Evolutionary conservation across 2,888 invertebrate species (phyloP).

Genomic region (Lochmaea crataegi): DNA sequence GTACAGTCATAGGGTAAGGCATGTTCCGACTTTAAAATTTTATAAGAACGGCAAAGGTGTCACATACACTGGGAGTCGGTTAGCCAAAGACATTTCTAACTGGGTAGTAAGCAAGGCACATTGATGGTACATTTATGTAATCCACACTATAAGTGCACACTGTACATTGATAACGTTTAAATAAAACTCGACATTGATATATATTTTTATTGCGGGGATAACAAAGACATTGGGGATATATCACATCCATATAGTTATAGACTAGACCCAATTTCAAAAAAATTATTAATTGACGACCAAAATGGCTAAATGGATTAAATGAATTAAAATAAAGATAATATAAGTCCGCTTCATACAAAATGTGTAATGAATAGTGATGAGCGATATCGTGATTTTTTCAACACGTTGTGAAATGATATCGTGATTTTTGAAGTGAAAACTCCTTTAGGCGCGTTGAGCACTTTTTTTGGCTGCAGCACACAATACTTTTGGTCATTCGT

Average conservation of each 20-base stretch:
- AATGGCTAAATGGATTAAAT: neutral
- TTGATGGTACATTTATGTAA: neutral
- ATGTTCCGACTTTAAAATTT: neutral
- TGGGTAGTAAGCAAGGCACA: constrained; percentile 4
- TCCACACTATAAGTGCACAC: too few relatives aligned
- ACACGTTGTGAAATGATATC: too few relatives aligned
- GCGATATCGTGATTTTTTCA: too few relatives aligned
- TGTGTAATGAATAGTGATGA: too few relatives aligned
- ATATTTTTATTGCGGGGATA: constrained; percentile 47
- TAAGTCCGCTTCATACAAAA: too few relatives aligned
- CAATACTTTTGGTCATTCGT: too few relatives aligned
- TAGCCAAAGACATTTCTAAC: neutral
- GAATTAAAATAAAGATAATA: neutral
- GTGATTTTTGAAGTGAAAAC: too few relatives aligned
- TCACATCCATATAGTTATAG: constrained; percentile 54
- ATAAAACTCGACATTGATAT: neutral
- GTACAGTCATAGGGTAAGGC: neutral
- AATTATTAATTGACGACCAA: neutral
- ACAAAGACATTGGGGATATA: constrained; percentile 53
- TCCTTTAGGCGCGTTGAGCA: too few relatives aligned
- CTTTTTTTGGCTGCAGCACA: too few relatives aligned
- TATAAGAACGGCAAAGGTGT: neutral
- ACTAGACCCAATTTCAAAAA: constrained; percentile 12
- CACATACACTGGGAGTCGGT: neutral
- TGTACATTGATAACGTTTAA: neutral